Base-by-base conservation (phyloP, 2,797 vertebrate species). In the Monodelphis domestica region DNA sequence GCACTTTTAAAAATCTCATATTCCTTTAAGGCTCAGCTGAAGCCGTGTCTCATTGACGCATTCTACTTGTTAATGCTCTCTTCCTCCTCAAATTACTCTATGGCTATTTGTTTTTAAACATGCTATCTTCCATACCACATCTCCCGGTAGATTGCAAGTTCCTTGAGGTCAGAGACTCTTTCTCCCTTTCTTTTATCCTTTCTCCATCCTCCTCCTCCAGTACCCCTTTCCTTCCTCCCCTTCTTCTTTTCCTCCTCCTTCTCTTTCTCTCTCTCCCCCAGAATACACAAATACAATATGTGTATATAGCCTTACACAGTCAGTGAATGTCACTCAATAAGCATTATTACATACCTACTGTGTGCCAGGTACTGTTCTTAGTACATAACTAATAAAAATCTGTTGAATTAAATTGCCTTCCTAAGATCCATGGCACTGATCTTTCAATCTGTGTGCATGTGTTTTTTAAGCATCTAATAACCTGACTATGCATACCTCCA, bases 401-500 rank as follows among this genome's bases (percentile, higher is more conserved):
- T 78, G 7, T 78, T 78, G 63, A 78, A 78, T 70, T 70, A 70
- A 70, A 38, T 78, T 24, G 17, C 2, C n/a, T 78, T 78, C 63
- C 63, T 45, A 21, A 78, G 78, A 78, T 78, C 24, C 89, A 4
- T 0, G 26, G 45, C 9, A 90, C 38, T 88, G 59, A 29, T 50
- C 90, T 78, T 78, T 78, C n/a, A 45, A 5, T 12, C 89, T 53
- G 26, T 14, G 70, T 89, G 10, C 50, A 10, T 84, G 53, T 90
- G 12, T 38, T 53, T 3, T 57, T 94, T 29, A 10, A 26, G 24
- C 50, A 26, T 93, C 89, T 57, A 92, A 91, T 93, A 90, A 90
- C 33, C 5, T 26, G 88, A 92, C 91, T 29, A 0, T 87, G 52
- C 92, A 4, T 70, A n/a, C 53, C 88, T 96, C 90, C 93, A 45